Evolutionary conservation across 2,888 invertebrate genomes (phyloP), one percentile per base, ranked within the genome.

Genomic region (Drosophila algonquin): DNA sequence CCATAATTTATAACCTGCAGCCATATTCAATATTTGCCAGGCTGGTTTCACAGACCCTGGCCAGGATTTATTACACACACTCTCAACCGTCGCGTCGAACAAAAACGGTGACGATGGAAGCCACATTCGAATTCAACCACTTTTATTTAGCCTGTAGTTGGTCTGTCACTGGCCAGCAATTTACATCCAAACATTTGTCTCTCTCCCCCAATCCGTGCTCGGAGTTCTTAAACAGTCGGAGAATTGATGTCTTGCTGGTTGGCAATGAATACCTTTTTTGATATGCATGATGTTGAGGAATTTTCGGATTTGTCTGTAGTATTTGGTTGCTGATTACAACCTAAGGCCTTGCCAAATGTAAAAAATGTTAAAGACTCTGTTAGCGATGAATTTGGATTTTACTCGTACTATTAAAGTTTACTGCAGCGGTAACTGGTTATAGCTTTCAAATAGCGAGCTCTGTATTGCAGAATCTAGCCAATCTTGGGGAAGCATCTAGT

Each of bases 21-120:
- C 89, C 78, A 87, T 80, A 84, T 89, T 86, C 89, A 86, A 86
- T 86, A 86, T 86, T 86, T 86, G 84, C 87, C 87, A 60, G 80
- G 12, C 71, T 56, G 73, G 62, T 68, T 63, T 58, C 69, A 67
- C 69, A 67, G 71, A 65, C 76, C 75, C 73, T 56, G 59, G 30
- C 44, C 53, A 75, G 54, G 84, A 89, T 86, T 89, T 86, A 86
- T 89, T 80, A 55, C 73, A 62, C 61, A 48, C 64, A 63, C 57
- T 12, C 35, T 35, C 5, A 12, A 12, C 12, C 12, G 35, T 35
- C 35, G 35, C 12, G 12, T 12, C 12, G 35, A 35, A 35, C 12
- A 4, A 12, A 5, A 35, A 12, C 35, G 35, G 12, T 12, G 35
- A 5, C 35, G 35, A 35, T 12, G 35, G 12, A 9, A 10, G 32